Percentiles rank a stretch among this genome's conserved stretches.
Evolutionary conservation across 2,888 invertebrate species (phyloP).

Genomic region (Melanophora roralis): DNA sequence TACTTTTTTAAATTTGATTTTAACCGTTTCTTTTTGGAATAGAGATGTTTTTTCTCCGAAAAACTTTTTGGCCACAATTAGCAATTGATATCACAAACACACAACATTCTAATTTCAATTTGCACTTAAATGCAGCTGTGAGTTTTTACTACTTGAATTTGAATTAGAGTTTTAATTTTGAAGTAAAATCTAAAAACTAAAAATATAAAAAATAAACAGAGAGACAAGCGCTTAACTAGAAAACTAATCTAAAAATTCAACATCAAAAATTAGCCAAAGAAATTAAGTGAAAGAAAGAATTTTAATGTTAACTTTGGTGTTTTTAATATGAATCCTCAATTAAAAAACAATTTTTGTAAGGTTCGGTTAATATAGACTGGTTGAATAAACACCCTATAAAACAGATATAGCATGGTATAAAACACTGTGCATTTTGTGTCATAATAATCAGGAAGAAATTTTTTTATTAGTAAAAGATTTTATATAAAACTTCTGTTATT

Average conservation of each 20-base stretch:
- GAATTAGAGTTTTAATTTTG: constrained; percentile 49
- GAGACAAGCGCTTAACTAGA: background rate
- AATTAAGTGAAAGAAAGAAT: constrained; percentile 51
- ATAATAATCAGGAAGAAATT: too few species aligned
- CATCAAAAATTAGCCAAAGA: constrained; percentile 54
- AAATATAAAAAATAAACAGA: constrained; percentile 22
- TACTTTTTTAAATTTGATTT: background rate
- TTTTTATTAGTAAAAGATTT: too few species aligned
- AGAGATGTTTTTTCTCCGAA: background rate
- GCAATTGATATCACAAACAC: constrained; percentile 33
- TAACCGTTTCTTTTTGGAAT: background rate
- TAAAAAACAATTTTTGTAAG: background rate
- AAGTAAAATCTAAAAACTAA: constrained; percentile 1
- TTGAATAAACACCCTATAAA: background rate
- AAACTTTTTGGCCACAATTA: constrained; percentile 11
- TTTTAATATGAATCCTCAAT: background rate
- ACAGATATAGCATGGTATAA: too few species aligned
- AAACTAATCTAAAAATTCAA: constrained; percentile 60
- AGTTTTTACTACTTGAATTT: constrained; percentile 52
- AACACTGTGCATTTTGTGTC: too few species aligned
- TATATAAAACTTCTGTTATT: too few species aligned
- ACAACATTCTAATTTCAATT: constrained; percentile 56
- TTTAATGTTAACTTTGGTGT: constrained; percentile 36
- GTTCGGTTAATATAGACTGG: background rate
- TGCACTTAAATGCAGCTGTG: constrained; percentile 61